phyloP scores from a whole-genome alignment of 2,113 vertebrate genomes.

The Heterocephalus glaber region DNA sequence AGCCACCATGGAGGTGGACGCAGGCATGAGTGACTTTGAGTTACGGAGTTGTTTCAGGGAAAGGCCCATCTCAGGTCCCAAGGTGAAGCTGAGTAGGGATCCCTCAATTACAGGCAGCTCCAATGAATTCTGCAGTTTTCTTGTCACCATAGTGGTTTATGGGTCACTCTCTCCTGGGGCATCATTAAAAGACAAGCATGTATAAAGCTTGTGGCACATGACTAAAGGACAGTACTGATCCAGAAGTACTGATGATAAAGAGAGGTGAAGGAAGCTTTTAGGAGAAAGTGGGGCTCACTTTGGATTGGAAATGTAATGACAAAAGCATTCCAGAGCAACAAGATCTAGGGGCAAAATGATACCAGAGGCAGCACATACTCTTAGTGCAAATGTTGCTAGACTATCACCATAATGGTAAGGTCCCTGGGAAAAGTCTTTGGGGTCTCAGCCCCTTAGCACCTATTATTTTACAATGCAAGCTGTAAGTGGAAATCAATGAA shows the following conservation, averaged over 20 bases:
- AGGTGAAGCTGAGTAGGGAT: not conserved
- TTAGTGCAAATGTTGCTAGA: not conserved
- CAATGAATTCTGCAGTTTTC: not conserved
- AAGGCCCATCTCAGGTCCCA: not conserved
- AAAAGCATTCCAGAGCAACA: not conserved
- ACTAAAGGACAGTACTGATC: not conserved
- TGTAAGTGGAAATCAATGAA: not conserved
- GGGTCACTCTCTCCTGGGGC: not conserved
- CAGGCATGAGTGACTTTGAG: not conserved
- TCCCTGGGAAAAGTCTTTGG: not conserved
- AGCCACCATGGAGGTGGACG: too few relatives aligned
- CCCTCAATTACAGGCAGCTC: not conserved
- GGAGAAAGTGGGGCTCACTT: not conserved
- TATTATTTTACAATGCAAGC: not conserved
- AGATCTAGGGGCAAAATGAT: not conserved
- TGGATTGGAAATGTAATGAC: not conserved
- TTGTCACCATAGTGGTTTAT: not conserved
- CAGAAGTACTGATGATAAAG: not conserved
- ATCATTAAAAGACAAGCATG: not conserved
- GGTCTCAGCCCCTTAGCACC: not conserved
- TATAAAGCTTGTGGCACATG: not conserved
- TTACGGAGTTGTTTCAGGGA: not conserved
- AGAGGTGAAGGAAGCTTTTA: not conserved
- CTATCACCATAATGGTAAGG: not conserved
- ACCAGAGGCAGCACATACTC: not conserved